Base-by-base conservation (phyloP, 2,888 invertebrate species). In the Hypercompe scribonia region DNA sequence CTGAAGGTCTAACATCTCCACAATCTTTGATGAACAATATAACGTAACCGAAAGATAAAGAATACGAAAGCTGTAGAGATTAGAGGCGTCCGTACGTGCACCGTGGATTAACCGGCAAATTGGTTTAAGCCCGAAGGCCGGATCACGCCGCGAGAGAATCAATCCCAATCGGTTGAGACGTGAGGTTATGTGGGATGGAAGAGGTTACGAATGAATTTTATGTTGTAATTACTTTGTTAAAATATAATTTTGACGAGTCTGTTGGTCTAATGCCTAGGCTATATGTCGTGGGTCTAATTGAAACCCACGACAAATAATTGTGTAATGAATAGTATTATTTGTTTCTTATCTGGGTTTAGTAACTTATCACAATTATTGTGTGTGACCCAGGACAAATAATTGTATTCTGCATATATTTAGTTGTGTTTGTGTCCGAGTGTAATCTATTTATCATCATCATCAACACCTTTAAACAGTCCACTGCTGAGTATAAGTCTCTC, bases 101-200 rank as follows among this genome's bases (percentile, higher is more conserved):
- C 88, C 84, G 84, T 82, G 94, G 95, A 94, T 95, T 94, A 94
- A 83, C 89, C 90, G 89, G 88, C 86, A 91, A 94, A 95, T 94
- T 94, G 93, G 93, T 92, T 93, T 88, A 92, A 91, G 89, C 87
- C 87, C 79, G 87, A 86, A 84, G 78, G 86, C 85, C 85, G 88
- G 85, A 89, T 90, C 88, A 87, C 84, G 83, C 87, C 86, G 86
- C 81, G 80, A 81, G 84, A 81, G 90, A 92, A 94, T 94, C 94
- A 93, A 94, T 94, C 91, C 89, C 82, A 85, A 90, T 90, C 86
- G 87, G 81, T 84, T 83, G 81, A 81, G 81, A 86, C 82, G 86
- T 81, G 77, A 78, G 75, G 76, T 64, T 72, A 65, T 68, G 68
- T 76, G 80, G 78, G 61, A 72, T 82, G 83, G 84, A 83, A 72